Base-by-base conservation (phyloP, 2,888 invertebrate species). In the Lochmaea capreae region DNA sequence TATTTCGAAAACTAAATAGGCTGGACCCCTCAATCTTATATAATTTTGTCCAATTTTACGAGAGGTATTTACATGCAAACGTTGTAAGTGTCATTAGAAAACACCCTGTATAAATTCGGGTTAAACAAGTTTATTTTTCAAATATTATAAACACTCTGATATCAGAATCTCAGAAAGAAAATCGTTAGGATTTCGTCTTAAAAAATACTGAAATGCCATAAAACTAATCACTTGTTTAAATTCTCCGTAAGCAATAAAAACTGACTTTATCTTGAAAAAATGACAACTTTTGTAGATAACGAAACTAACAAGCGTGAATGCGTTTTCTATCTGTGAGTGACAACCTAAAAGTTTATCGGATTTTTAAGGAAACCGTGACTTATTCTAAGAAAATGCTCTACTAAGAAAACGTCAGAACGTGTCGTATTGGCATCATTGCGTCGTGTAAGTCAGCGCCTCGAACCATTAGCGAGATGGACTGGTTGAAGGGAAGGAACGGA, bases 351-450 rank as follows among this genome's bases (percentile, higher is more conserved):
- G 67, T 67, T 67, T 67, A 14, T 43, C 43, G 42, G n/a, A 54
- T 59, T 22, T 59, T 22, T 26, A 33, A 59, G 12, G 14, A 11
- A 46, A 68, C 61, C 68, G 68, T 68, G 61, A 18, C 61, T 46
- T 16, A 43, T 49, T 22, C 59, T 49, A 68, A 66, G 66, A 57
- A 57, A 66, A 66, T 52, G 52, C 22, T 49, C 54, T 49, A 39
- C 39, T 33, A 5, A 33, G 26, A 4, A 33, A 33, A 33, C 52
- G 66, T 46, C 61, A 61, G 9, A 61, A 68, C 68, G 68, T 68
- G 68, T 59, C 61, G 33, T 18, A 68, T 68, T 68, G 68, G 68
- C 68, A 61, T 68, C 68, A 22, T 68, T 61, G 33, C 52, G 52
- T 67, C 58, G 67, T 59, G 57, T 43, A 16, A 67, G 42, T 22